A percentile compares a stretch with the other conserved stretches of the same genome.
Conservation (phyloP, 2,113 vertebrate genomes). For the Lichenostomus cassidix region DNA sequence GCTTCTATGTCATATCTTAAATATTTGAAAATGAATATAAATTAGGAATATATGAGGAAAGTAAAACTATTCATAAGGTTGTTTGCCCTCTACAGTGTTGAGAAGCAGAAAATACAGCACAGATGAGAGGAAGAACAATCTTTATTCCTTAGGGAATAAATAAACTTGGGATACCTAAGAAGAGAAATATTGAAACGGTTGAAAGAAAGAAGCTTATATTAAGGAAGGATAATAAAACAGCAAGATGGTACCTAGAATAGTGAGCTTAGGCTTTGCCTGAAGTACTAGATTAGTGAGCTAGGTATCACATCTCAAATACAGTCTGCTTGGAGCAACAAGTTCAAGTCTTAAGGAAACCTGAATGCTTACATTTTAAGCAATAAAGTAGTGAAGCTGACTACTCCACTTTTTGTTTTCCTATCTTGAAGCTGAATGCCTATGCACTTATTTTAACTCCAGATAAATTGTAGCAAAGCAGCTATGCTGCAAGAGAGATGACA, state of each 20-base stretch:
- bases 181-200: constrained; percentile 26
- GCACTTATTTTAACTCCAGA: background rate
- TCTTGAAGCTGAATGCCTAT: background rate
- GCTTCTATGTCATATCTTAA: constrained; percentile 39
- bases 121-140: constrained; percentile 23
- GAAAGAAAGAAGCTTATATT: constrained; percentile 60
- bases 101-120: constrained; percentile 6
- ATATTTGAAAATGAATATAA: constrained; percentile 61
- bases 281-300: constrained; percentile 45
- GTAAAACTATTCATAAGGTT: constrained; percentile 35
- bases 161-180: constrained; percentile 35
- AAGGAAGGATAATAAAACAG: constrained; percentile 58
- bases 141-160: constrained; percentile 39
- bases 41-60: constrained; percentile 38
- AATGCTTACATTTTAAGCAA: background rate
- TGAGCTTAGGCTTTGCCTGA: constrained; percentile 52
- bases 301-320: constrained; percentile 32
- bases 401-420: background rate
- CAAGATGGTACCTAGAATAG: constrained; percentile 53
- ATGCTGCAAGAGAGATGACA: background rate
- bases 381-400: background rate
- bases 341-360: constrained; percentile 1
- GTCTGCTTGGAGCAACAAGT: constrained; percentile 33
- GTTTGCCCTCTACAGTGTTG: background rate
- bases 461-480: background rate